Base-by-base conservation (phyloP, 2,797 vertebrate genomes). In the Hippoglossus hippoglossus region DNA sequence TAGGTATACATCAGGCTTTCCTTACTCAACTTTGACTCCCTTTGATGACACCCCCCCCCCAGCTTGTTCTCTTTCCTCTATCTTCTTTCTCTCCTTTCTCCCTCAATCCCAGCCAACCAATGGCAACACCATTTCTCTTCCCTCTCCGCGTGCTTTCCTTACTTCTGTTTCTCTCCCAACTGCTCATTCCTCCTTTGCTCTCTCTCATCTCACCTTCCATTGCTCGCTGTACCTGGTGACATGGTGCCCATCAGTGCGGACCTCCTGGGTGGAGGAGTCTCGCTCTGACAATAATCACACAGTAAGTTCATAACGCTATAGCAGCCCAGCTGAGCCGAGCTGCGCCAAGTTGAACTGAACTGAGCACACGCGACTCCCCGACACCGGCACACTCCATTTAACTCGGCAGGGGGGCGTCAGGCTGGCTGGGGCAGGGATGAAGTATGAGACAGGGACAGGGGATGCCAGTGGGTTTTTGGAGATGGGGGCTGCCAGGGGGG, bases 321-420 rank as follows among this genome's bases (percentile, higher is more conserved):
- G 79, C 87, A 90, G 87, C 80, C 80, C 84, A 84, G 88, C 82
- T 82, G 80, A 87, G 89, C 87, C 47, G 18, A 49, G 47, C 47
- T 49, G 50, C 21, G 10, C 50, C 80, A 77, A 87, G 89, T 86
- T 71, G 85, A 92, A 87, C 81, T 92, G 82, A 89, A 86, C 63
- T 85, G 87, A 92, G 70, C 90, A 75, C 85, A 88, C 72, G 79
- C 82, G 56, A 79, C 89, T 92, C 90, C 90, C 80, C 77, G 84
- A 90, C 65, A 84, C 89, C 63, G 80, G 87, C 86, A 93, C 91
- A 94, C 92, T 94, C 92, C 93, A 94, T 94, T 93, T 93, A 89
- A 90, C 92, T 90, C 91, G 79, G 91, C 86, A 63, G 84, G 90
- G 77, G 84, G 83, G 77, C 79, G 76, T 80, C 72, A 83, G 84